These are phyloP conservation scores for Barnardius zonarius DNA, from an alignment of 2,113 vertebrate species.

Conservation along the genomic window DNA sequence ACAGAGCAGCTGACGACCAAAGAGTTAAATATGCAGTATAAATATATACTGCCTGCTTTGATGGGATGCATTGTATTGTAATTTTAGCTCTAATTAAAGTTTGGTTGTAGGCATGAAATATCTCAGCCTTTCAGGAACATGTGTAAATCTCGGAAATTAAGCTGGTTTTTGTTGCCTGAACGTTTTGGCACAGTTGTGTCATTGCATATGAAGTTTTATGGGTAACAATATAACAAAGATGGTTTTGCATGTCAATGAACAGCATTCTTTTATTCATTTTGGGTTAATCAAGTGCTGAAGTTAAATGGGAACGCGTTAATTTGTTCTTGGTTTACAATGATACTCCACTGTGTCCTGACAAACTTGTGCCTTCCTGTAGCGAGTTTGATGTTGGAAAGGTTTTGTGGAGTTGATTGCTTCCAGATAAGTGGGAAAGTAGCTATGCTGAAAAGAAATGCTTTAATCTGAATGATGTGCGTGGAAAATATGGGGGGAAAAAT, in stretches of 20 bases:
- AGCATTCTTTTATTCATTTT: constrained; percentile 38
- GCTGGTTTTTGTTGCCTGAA: background rate
- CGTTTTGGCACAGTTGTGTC: constrained; percentile 19
- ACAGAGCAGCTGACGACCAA: background rate
- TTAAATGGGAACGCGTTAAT: background rate
- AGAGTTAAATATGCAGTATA: constrained; percentile 13
- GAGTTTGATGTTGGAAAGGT: background rate
- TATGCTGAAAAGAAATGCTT: background rate
- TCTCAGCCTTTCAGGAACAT: constrained; percentile 27
- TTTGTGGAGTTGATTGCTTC: constrained; percentile 38
- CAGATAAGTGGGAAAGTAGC: constrained; percentile 29
- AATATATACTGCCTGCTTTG: constrained; percentile 14
- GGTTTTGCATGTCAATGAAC: constrained; percentile 36
- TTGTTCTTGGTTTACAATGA: constrained; percentile 26
- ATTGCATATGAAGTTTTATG: constrained; percentile 48
- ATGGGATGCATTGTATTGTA: background rate
- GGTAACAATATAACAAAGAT: constrained; percentile 12
- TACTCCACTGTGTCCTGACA: background rate
- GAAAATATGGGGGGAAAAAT: background rate
- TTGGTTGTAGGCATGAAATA: constrained; percentile 31
- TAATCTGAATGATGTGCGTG: background rate
- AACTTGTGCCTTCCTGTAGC: background rate
- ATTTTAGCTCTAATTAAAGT: constrained; percentile 51
- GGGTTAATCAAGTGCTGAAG: constrained; percentile 31
- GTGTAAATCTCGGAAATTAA: constrained; percentile 46